Evolutionary conservation across 30 jellyfish, hydroid and myxozoan genomes (phyloP), one percentile per base, ranked within the genome.

Genomic region (Cassiopea xamachana): DNA sequence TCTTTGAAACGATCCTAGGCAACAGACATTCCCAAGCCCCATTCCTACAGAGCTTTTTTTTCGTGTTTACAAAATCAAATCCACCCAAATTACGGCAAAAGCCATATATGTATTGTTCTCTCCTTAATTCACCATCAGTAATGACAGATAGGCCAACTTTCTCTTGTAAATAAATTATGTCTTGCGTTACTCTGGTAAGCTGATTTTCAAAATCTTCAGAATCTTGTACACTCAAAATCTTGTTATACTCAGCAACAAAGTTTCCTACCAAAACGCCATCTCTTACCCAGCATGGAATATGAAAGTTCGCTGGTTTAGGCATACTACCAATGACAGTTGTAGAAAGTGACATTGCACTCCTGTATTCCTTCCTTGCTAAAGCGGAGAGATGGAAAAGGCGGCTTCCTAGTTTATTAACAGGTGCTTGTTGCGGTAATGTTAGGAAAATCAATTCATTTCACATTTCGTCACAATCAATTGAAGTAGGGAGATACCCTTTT

Each of bases 251-350:
- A 16, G 74, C 80, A 74, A 87, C 78, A 39, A 84, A 84, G 14
- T 93, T 85, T 1, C 2, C 43, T 5, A 72, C 93, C 69, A 83
- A 93, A 77, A 78, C 55, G 58, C 98, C 98, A 71, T 89, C 55
- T 47, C 71, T 49, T 16, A 93, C 93, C 97, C 97, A 89, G 62
- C 90, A 71, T 19, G 98, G 98, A n/a, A 89, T 83, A n/a, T 69
- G n/a, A 70, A 93, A 80, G 72, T 82, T 83, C 0, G 78, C 93
- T 1, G 98, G 97, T 72, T 89, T 88, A 5, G 97, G 93, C 95
- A 93, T 89, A 58, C 98, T 93, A 49, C 98, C 98, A 75, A 93
- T 72, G 1, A 89, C 91, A 0, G 98, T 93, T 55, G 98, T 89
- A 5, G 27, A 73, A 46, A 89, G 84, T 14, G 92, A 78, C 13